Conservation (phyloP, 2,797 vertebrate genomes). For the Brachyalestes nurse region DNA sequence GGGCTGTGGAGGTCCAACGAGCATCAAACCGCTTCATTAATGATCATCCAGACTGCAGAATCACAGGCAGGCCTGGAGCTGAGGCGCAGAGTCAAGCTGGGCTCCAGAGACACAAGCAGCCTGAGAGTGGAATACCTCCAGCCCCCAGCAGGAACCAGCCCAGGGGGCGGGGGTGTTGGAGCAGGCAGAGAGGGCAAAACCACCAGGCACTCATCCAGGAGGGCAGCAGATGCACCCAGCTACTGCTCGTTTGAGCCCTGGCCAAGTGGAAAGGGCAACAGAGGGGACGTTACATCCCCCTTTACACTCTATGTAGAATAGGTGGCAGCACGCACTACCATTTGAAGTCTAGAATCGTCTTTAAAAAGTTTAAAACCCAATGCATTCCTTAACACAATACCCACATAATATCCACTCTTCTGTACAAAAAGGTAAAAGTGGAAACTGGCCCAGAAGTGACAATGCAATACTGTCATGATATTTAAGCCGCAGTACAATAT, state of each 20-base stretch:
- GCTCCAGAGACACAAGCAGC: background rate
- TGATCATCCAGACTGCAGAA: slow-evolving; percentile 37
- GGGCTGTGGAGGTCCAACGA: slow-evolving; percentile 30
- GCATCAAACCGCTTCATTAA: slow-evolving; percentile 39
- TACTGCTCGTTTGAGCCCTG: slow-evolving; percentile 57
- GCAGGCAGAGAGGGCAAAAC: slow-evolving; percentile 62
- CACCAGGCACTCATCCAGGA: slow-evolving; percentile 68
- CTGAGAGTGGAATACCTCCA: slow-evolving; percentile 7
- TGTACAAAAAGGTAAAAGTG: too few relatives aligned
- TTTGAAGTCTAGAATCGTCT: background rate
- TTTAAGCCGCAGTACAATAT: too few relatives aligned
- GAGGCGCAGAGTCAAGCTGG: slow-evolving; percentile 45
- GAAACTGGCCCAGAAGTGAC: too few relatives aligned
- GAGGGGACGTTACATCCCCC: background rate
- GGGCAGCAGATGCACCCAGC: slow-evolving; percentile 75
- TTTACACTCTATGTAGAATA: slow-evolving; percentile 55
- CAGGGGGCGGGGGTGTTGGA: slow-evolving; percentile 47
- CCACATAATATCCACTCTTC: too few relatives aligned
- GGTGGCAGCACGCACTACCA: slow-evolving; percentile 62
- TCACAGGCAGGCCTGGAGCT: slow-evolving; percentile 46
- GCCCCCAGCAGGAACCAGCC: slow-evolving; percentile 27
- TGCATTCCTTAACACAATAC: too few relatives aligned
- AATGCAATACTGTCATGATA: too few relatives aligned
- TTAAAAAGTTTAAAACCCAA: too few relatives aligned
- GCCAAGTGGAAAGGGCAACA: slow-evolving; percentile 57